Conservation (phyloP, 2,113 vertebrate species). For the Lagopus leucura region DNA sequence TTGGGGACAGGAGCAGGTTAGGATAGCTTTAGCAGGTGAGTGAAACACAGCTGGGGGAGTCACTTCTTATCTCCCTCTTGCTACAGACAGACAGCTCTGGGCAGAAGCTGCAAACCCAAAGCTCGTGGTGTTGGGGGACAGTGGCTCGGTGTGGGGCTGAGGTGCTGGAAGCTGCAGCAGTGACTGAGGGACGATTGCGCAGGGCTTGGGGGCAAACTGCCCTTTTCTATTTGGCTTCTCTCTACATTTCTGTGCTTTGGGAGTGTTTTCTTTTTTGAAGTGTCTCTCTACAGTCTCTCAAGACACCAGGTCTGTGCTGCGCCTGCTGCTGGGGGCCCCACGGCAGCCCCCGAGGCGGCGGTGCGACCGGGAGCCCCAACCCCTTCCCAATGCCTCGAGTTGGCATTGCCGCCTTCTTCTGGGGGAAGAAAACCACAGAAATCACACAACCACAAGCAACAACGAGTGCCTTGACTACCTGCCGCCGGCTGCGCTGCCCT, state of each 20-base stretch:
- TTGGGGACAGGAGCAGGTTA: not conserved
- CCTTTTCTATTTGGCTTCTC: conserved; percentile 5
- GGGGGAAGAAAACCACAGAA: not conserved
- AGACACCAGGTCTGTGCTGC: not conserved
- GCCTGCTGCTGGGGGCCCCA: too few species aligned
- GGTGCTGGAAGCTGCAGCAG: not conserved
- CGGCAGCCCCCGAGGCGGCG: too few species aligned
- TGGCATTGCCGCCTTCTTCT: not conserved
- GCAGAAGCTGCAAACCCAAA: conserved; percentile 49
- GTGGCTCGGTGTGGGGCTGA: too few species aligned
- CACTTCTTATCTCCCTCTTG: not conserved
- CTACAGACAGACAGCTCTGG: not conserved
- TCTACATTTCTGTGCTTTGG: not conserved
- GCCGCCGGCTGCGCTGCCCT: not conserved
- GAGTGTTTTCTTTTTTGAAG: not conserved
- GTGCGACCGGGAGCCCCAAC: not conserved
- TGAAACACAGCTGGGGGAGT: not conserved
- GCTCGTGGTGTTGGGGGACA: not conserved
- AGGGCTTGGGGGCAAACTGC: not conserved
- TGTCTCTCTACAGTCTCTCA: not conserved
- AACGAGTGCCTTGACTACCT: conserved; percentile 67
- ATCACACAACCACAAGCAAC: conserved; percentile 14
- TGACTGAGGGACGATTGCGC: too few species aligned
- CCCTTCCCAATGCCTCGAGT: not conserved
- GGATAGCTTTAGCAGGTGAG: not conserved